Evolutionary conservation across 2,797 vertebrate species (phyloP), one percentile per base, ranked within the genome.

Genomic region (Eulemur rubriventer): DNA sequence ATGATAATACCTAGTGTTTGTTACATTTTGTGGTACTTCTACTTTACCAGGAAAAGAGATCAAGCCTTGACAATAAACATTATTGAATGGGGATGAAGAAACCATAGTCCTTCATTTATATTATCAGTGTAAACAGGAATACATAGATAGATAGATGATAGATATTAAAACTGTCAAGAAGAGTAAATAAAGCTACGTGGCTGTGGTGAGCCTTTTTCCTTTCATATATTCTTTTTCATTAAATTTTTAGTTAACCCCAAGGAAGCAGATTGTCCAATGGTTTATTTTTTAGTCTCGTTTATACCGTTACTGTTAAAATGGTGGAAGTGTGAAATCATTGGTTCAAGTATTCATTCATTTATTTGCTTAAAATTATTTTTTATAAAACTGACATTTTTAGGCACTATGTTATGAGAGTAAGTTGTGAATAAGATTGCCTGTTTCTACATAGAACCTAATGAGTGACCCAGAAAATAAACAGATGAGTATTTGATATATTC

Each of bases 31-130:
- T 22, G 89, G 41, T 72, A 96, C 73, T 97, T 98, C 78, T 2
- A 87, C 93, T 98, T 98, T 97, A 61, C 91, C 85, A 88, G 94
- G 96, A 95, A 97, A 94, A 92, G 72, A 97, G 50, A 93, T 82
- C 35, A 97, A 89, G 97, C 67, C 73, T 81, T 92, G 95, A 82
- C 96, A 98, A 98, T 98, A 96, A 98, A 52, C 48, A 22, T 24
- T 84, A 94, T 26, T 16, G 57, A 87, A 75, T 72, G 24, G 0
- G 2, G 17, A 46, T 78, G 12, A 78, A 88, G 22, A 24, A 67
- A n/a, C 6, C 28, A 12, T 7, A 69, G 69, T 26, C 35, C 24
- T 80, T 52, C n/a, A 67, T 46, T 85, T 83, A 83, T 80, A 87
- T 86, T 52, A 70, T 52, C 10, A 18, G 1, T 14, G 2, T 52